phyloP scores from a whole-genome alignment of 2,888 invertebrate genomes.

The Andricus quercusramuli region DNA sequence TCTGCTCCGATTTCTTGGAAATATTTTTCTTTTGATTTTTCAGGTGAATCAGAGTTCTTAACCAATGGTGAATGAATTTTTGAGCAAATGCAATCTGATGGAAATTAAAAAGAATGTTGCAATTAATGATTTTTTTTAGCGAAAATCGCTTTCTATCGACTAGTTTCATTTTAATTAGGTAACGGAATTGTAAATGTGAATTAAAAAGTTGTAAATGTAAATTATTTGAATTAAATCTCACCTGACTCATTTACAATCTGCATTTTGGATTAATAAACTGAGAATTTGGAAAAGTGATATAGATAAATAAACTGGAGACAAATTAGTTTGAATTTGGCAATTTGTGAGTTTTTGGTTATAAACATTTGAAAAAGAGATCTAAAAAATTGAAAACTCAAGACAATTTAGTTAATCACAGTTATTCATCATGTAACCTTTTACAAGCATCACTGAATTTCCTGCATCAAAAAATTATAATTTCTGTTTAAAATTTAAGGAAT shows the following conservation, averaged over 20 bases:
- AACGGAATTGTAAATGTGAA: too few relatives aligned
- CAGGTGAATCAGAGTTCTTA: neutral
- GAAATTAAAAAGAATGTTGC: neutral
- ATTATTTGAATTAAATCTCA: neutral
- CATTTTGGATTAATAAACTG: neutral
- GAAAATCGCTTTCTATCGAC: neutral
- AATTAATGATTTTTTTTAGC: neutral
- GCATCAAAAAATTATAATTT: slow-evolving; percentile 43
- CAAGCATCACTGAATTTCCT: neutral
- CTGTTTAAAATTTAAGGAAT: neutral
- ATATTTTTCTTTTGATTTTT: slow-evolving; percentile 66
- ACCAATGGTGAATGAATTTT: neutral
- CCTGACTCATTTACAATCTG: neutral
- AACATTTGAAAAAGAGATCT: slow-evolving; percentile 9
- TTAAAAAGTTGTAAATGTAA: too few relatives aligned
- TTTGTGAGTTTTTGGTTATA: neutral
- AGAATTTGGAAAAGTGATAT: neutral
- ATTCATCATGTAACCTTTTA: neutral
- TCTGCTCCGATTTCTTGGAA: slow-evolving; percentile 85
- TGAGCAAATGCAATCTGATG: neutral
- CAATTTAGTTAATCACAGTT: neutral
- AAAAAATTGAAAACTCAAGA: neutral
- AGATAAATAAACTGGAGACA: neutral
- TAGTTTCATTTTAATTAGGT: neutral
- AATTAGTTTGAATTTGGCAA: neutral